These are phyloP conservation scores for Gerris lacustris DNA, from an alignment of 2,888 invertebrate genomes.

Conservation along the genomic window DNA sequence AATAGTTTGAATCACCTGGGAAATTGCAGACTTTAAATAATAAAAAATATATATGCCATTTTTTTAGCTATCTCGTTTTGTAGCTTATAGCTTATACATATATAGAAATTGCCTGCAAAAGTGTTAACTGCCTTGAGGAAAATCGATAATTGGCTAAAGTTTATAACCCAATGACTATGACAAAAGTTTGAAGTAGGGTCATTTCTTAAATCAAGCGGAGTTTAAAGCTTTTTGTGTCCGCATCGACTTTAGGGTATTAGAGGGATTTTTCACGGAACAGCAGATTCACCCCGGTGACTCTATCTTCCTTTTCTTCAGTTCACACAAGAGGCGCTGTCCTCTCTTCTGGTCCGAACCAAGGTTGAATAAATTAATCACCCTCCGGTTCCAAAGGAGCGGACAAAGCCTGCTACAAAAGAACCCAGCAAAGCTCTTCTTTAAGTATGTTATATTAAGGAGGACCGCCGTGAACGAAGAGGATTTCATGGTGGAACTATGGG, in stretches of 20 bases:
- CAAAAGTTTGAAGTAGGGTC: background rate
- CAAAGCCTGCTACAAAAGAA: background rate
- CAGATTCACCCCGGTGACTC: background rate
- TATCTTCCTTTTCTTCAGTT: background rate
- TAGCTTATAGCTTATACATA: too few relatives aligned
- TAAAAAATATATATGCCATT: too few relatives aligned
- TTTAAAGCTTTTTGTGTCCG: background rate
- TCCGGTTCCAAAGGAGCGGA: background rate
- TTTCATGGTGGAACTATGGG: background rate
- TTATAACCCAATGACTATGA: too few relatives aligned
- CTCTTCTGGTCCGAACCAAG: background rate
- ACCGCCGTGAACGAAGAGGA: background rate
- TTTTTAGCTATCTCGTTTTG: too few relatives aligned
- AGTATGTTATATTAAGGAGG: background rate
- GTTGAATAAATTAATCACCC: slow-evolving; percentile 3
- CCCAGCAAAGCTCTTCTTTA: background rate
- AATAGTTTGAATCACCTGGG: too few relatives aligned
- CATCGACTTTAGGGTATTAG: background rate
- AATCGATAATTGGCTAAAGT: too few relatives aligned
- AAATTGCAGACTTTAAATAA: too few relatives aligned
- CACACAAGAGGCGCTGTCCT: background rate
- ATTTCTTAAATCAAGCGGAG: background rate
- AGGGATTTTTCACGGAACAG: background rate
- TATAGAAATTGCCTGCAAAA: too few relatives aligned
- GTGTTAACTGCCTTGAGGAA: too few relatives aligned